Percentiles rank a stretch among this genome's conserved stretches.
Conservation (phyloP, 30 jellyfish, hydroid and myxozoan genomes). For the Calvadosia cruxmelitensis region DNA sequence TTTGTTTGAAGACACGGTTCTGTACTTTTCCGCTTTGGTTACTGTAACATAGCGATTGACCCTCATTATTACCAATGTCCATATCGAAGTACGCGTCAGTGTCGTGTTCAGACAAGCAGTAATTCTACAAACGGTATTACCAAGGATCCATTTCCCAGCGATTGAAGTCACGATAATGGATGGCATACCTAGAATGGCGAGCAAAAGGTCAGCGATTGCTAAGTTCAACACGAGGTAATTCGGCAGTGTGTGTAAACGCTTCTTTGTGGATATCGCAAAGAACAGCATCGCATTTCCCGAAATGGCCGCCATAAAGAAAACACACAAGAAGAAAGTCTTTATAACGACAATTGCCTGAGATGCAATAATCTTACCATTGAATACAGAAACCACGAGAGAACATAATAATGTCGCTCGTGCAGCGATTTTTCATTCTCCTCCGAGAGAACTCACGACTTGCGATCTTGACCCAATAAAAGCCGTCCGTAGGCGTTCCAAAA, state of each 20-base stretch:
- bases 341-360: constrained; percentile 36
- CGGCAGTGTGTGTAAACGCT: constrained; percentile 53
- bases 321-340: constrained; percentile 30
- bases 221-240: constrained; percentile 70
- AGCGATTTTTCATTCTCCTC: no score
- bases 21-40: constrained; percentile 45
- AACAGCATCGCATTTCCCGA: constrained; percentile 60
- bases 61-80: constrained; percentile 75
- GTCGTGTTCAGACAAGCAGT: constrained; percentile 55
- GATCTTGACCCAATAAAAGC: no score
- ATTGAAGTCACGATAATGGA: constrained; percentile 49
- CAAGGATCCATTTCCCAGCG: constrained; percentile 76
- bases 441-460: no score
- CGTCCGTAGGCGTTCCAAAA: no score
- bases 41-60: constrained; percentile 74
- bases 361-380: no score
- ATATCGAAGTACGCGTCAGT: constrained; percentile 62
- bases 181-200: constrained; percentile 59
- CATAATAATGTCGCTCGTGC: no score
- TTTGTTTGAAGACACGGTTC: constrained; percentile 32
- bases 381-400: no score
- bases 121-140: constrained; percentile 47
- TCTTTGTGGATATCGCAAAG: constrained; percentile 36
- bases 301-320: constrained; percentile 39
- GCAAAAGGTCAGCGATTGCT: constrained; percentile 80